Base-by-base conservation (phyloP, 30 jellyfish, hydroid and myxozoan species). In the Aurelia aurita region DNA sequence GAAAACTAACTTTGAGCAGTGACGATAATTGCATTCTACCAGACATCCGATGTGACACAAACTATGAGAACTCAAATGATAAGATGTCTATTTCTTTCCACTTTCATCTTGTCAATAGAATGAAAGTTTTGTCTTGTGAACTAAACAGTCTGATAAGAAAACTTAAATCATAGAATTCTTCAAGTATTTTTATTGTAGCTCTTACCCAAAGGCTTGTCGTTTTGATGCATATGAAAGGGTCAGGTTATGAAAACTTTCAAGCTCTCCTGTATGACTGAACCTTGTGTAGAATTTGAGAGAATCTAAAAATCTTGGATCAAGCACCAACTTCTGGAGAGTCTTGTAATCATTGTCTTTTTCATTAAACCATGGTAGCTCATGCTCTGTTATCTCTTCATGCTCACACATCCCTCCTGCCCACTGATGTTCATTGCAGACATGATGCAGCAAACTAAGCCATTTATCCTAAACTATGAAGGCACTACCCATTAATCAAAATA, bases 291-390 rank as follows among this genome's bases (percentile, higher is more conserved):
- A 57, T 57, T 57, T 20, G 3, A 57, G 68, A 25, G 68, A 57
- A 8, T 19, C 26, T 19, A 57, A 25, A 57, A 57, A 57, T 57
- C 29, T 57, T 25, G 68, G 68, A 57, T 57, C 68, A 25, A 57
- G 68, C 29, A 57, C 68, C 26, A 57, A n/a, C 68, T 19, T 57
- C 68, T 57, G 68, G 68, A 57, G 68, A n/a, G 68, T 25, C 29
- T 57, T 57, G 22, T 57, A 57, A 11, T 57, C 68, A 3, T 20
- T 25, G 29, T 57, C 68, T 57, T 9, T 57, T 25, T 57, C 68
- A 57, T 25, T 19, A 57, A 57, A 57, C 68, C 68, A 57, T 19
- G 68, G 26, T 25, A 57, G 68, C 29, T 57, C 68, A 57, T 57
- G 68, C 29, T 57, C 68, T 9, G 26, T 25, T 25, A 57, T 19